Conservation (phyloP, 2,797 vertebrate species). For the Coluber constrictor region DNA sequence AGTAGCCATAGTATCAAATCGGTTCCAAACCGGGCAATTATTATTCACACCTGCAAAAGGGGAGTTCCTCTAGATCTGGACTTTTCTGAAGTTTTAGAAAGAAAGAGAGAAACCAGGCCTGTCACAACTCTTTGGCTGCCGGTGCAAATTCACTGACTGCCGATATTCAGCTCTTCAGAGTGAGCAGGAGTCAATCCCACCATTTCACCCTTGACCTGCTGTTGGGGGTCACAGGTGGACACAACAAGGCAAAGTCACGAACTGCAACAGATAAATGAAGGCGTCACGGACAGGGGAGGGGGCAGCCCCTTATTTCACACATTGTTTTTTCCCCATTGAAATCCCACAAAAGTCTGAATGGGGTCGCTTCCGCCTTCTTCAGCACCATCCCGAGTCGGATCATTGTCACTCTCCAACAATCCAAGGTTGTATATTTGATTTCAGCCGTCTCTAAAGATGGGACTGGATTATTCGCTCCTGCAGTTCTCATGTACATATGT, state of each 20-base stretch:
- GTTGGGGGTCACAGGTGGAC: background rate
- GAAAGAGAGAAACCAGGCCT: background rate
- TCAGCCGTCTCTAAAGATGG: background rate
- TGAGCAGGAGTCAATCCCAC: no score
- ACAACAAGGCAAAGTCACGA: no score
- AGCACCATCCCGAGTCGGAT: background rate
- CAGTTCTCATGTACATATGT: conserved; percentile 5
- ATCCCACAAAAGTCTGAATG: background rate
- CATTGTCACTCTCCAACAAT: background rate
- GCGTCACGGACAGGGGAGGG: background rate
- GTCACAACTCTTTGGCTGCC: background rate
- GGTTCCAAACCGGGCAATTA: background rate
- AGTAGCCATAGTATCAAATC: background rate
- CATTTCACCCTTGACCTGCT: background rate
- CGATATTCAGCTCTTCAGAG: background rate
- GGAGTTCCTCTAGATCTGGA: background rate
- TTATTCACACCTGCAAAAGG: background rate
- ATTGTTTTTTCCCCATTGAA: background rate
- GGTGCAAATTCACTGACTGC: background rate
- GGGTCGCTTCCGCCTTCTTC: background rate
- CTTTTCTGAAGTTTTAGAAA: background rate
- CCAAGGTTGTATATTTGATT: background rate
- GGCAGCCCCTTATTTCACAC: rapidly evolving
- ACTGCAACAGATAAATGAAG: rapidly evolving
- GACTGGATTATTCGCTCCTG: conserved; percentile 1